These are phyloP conservation scores for Zaprionus taronus DNA, from an alignment of 1,140 invertebrate genomes.

Conservation along the genomic window DNA sequence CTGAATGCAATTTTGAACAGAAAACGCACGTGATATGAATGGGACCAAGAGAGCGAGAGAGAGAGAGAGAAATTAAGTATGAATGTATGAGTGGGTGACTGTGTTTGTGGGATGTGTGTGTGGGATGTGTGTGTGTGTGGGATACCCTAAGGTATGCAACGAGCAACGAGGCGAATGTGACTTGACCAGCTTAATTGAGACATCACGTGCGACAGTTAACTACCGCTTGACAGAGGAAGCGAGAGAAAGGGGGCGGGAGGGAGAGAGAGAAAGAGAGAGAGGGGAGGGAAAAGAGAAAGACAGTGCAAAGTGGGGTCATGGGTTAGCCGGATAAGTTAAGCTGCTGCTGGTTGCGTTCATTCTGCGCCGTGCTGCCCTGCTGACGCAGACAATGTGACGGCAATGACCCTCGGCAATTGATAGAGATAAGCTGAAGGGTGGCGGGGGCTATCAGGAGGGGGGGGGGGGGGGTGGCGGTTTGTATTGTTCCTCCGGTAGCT, in stretches of 20 bases:
- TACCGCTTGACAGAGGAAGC: not conserved
- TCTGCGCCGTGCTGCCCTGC: not conserved
- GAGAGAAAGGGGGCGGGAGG: not conserved
- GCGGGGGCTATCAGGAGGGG: too few species aligned
- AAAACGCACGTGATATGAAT: not conserved
- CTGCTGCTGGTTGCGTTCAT: not conserved
- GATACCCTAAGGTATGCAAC: constrained; percentile 40
- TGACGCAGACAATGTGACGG: constrained; percentile 59
- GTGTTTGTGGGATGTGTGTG: constrained; percentile 3
- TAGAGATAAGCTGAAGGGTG: constrained; percentile 58
- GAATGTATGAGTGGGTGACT: not conserved
- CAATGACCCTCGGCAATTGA: constrained; percentile 65
- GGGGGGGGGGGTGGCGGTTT: not conserved
- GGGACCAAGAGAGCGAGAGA: too few species aligned
- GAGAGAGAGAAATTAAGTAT: not conserved
- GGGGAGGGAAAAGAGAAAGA: not conserved
- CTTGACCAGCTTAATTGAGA: constrained; percentile 45
- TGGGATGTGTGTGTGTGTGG: constrained; percentile 4
- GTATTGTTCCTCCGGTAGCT: not conserved
- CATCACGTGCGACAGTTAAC: constrained; percentile 48
- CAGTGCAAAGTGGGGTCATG: constrained; percentile 3
- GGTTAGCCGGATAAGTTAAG: constrained; percentile 1
- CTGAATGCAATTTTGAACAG: constrained; percentile 19
- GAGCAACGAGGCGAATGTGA: constrained; percentile 27
- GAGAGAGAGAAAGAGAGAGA: not conserved